Conservation (phyloP, 2,797 vertebrate genomes). For the Pampus argenteus region DNA sequence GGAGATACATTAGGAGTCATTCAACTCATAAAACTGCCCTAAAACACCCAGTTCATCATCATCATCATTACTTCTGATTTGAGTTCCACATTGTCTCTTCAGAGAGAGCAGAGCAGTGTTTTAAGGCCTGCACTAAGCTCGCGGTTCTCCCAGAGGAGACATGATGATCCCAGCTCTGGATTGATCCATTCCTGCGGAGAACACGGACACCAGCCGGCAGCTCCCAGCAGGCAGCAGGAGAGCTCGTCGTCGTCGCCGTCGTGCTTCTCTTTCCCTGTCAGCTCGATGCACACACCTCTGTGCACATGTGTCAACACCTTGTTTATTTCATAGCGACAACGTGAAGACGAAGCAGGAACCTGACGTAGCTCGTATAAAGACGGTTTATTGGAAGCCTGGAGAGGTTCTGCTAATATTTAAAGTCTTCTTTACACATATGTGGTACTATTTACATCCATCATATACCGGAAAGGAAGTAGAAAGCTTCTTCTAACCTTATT, state of each 20-base stretch:
- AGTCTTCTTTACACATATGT: too few relatives aligned
- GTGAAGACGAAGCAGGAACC: too few relatives aligned
- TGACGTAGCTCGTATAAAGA: too few relatives aligned
- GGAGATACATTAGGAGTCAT: conserved; percentile 15
- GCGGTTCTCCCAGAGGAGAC: conserved; percentile 23
- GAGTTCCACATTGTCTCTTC: background rate
- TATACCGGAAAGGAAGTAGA: too few relatives aligned
- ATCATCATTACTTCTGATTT: background rate
- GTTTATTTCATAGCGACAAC: too few relatives aligned
- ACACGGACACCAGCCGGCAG: conserved; percentile 36
- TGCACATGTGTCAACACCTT: background rate
- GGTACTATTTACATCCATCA: too few relatives aligned
- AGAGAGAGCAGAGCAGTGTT: background rate
- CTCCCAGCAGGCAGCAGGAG: conserved; percentile 49
- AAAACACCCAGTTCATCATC: background rate
- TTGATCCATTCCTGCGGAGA: conserved; percentile 54
- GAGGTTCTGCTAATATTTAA: too few relatives aligned
- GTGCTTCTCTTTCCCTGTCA: background rate
- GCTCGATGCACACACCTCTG: conserved; percentile 6
- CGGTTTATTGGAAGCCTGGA: too few relatives aligned
- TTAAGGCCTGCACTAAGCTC: conserved; percentile 6
- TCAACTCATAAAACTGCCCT: background rate
- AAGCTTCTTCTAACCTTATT: too few relatives aligned
- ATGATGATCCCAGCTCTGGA: conserved; percentile 27
- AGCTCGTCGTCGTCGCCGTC: conserved; percentile 13